Base-by-base conservation (phyloP, 1,140 invertebrate species). In the Drosophila chauvacae region DNA sequence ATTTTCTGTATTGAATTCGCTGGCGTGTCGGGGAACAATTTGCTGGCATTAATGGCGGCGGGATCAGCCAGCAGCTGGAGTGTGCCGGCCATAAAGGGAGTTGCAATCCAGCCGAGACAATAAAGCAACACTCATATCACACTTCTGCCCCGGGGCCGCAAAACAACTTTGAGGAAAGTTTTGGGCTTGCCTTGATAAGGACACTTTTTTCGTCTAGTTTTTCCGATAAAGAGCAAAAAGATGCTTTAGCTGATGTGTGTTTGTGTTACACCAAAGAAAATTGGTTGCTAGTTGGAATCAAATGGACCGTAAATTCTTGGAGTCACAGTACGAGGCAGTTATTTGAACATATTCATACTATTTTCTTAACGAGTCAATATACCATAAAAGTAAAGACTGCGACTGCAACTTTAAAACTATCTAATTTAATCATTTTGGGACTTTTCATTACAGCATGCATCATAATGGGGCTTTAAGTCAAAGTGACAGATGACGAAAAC, bases 91-190 rank as follows among this genome's bases (percentile, higher is more conserved):
- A 71, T 75, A 76, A 84, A 76, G 61, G 57, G 65, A 68, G 74
- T 77, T 86, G 79, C 73, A 77, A 77, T 61, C 63, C 42, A 35
- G 56, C 44, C 64, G 35, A 57, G 64, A 77, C 75, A 77, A 77
- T 77, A 77, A 77, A 77, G 58, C 74, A 33, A 33, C 51, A 39
- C 50, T 61, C 68, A 61, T 73, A 73, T 60, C 56, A 73, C 47
- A 73, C 70, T 26, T 41, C 71, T 53, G 51, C 44, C 14, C 23
- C 37, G 20, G n/a, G 30, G 66, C 33, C 41, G 23, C 28, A 55
- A 5, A 23, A 39, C 51, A 86, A 82, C 51, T 83, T 80, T 47
- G 74, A 39, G 53, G 56, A 77, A 86, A 86, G 58, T 87, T 86
- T 48, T 64, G 35, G 76, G 51, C 68, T 60, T 66, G 39, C 23